phyloP scores from a whole-genome alignment of 2,797 vertebrate genomes.

The Galago senegalensis region DNA sequence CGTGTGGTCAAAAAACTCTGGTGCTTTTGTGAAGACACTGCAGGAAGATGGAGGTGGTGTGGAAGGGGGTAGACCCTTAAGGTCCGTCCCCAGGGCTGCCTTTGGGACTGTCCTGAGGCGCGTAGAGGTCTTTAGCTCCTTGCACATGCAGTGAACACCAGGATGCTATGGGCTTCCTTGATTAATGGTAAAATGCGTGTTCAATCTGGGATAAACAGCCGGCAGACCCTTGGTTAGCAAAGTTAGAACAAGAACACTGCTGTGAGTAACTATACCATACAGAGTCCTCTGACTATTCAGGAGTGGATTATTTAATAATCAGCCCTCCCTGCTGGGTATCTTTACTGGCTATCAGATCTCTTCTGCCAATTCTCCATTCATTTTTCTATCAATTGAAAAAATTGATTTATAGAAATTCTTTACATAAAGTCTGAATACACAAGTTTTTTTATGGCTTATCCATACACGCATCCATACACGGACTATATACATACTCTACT shows the following conservation, averaged over 20 bases:
- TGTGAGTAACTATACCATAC: neutral
- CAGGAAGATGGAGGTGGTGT: neutral
- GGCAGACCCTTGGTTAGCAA: neutral
- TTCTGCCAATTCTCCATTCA: neutral
- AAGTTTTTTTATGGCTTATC: neutral
- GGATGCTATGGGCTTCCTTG: neutral
- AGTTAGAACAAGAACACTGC: neutral
- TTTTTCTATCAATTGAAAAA: neutral
- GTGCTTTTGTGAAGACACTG: neutral
- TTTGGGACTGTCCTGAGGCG: neutral
- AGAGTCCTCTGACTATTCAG: neutral
- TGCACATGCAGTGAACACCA: no score
- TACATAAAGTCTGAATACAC: neutral
- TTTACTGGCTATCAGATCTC: neutral
- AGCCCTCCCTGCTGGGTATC: neutral
- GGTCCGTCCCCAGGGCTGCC: neutral
- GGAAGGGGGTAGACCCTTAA: no score
- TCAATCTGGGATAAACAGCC: neutral
- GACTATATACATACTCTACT: neutral
- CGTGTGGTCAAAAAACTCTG: neutral
- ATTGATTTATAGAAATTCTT: neutral
- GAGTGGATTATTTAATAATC: neutral
- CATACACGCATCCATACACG: neutral
- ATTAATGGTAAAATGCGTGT: neutral
- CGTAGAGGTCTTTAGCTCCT: neutral